These are phyloP conservation scores for Macrophya alboannulata DNA, from an alignment of 2,888 invertebrate genomes.

Conservation along the genomic window DNA sequence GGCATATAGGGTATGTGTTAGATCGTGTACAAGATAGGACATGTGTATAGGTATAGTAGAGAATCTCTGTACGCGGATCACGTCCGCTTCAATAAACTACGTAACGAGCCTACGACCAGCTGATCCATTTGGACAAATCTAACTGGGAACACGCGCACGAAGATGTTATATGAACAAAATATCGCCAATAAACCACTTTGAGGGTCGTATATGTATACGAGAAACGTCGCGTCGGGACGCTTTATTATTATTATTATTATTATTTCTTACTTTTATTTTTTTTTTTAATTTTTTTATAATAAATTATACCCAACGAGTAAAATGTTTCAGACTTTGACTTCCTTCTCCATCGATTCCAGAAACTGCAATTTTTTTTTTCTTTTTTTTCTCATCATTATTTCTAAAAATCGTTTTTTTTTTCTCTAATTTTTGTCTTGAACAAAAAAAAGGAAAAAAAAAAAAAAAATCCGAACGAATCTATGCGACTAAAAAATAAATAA, in stretches of 20 bases:
- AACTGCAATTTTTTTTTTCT: too few relatives aligned
- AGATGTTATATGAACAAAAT: slow-evolving; percentile 15
- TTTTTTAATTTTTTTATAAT: background rate
- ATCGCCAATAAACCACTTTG: background rate
- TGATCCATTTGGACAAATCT: slow-evolving; percentile 34
- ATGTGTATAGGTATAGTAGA: background rate
- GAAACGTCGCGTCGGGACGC: background rate
- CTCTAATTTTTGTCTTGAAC: too few relatives aligned
- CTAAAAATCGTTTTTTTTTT: too few relatives aligned
- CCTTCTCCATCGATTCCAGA: too few relatives aligned
- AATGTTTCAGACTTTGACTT: too few relatives aligned
- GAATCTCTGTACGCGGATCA: slow-evolving; percentile 43
- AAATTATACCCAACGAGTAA: too few relatives aligned
- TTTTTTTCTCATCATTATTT: too few relatives aligned
- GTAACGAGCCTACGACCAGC: slow-evolving; percentile 39
- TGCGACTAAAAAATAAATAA: too few relatives aligned
- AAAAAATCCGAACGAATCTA: too few relatives aligned
- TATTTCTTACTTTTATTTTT: background rate
- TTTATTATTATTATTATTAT: background rate
- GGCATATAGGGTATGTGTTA: too few relatives aligned
- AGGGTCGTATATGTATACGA: background rate
- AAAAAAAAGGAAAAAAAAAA: too few relatives aligned
- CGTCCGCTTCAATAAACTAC: slow-evolving; percentile 26
- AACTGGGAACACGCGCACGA: slow-evolving; percentile 16
- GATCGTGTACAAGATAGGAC: background rate